Base-by-base conservation (phyloP, 2,797 vertebrate species). In the Pipistrellus nathusii region DNA sequence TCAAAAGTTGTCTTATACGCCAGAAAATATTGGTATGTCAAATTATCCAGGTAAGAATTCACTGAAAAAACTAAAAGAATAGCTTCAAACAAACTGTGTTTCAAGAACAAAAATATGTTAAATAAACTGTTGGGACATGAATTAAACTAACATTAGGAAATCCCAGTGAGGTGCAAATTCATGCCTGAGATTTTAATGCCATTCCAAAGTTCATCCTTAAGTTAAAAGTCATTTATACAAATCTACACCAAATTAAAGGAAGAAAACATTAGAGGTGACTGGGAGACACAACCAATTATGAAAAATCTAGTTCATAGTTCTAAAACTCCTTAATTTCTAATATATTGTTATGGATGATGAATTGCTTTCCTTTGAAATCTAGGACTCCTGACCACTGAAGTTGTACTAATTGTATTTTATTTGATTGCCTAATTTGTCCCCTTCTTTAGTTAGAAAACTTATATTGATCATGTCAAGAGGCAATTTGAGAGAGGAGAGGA, bases 31-130 rank as follows among this genome's bases (percentile, higher is more conserved):
- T 4, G 38, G 87, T 97, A 97, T 96, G 92, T 98, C 96, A 97
- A 97, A 97, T 98, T 98, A 96, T 92, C 95, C 86, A 90, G 92
- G 92, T 90, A 97, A 97, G 48, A 95, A 92, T 55, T 93, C 96
- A 91, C 32, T 76, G 62, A 98, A 95, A 80, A 80, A 95, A 95
- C 9, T 95, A 94, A 96, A 97, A 96, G 92, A 97, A 95, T 90
- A 93, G 81, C 94, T 97, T 97, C 93, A 94, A 98, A 97, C 73
- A 98, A 95, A 97, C 66, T 94, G 66, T 96, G 88, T 96, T 98
- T 97, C 90, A 96, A 98, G 96, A 97, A 96, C 78, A 95, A 93
- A 93, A 94, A 97, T 93, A 96, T 94, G 94, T 97, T 96, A 98
- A 97, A 94, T 95, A 95, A 97, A 96, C 96, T 96, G 68, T 68